Conservation (phyloP, 2,888 invertebrate genomes). For the Diarsia mendica region DNA sequence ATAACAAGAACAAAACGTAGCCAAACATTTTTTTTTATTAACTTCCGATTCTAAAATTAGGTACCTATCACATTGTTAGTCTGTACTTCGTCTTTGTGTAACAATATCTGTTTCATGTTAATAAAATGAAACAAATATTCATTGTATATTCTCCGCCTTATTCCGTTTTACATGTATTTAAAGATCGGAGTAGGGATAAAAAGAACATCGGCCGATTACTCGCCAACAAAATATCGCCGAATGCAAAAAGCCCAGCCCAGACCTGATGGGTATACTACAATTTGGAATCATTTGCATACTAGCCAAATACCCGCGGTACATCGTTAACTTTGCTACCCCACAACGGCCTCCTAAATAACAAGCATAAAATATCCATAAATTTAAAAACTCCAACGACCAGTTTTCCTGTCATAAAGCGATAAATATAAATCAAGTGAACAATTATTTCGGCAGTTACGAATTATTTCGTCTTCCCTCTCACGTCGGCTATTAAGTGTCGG, state of each 20-base stretch:
- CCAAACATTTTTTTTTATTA: constrained; percentile 8
- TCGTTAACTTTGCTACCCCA: constrained; percentile 62
- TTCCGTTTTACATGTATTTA: constrained; percentile 51
- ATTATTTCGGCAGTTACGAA: constrained; percentile 78
- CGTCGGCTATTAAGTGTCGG: constrained; percentile 78
- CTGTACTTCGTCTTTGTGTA: constrained; percentile 19
- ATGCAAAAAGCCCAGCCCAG: constrained; percentile 41
- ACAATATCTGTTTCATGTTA: constrained; percentile 15
- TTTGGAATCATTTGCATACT: constrained; percentile 67
- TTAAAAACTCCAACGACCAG: constrained; percentile 77
- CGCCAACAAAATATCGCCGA: constrained; percentile 56
- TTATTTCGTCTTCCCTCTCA: constrained; percentile 80
- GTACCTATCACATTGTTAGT: constrained; percentile 33
- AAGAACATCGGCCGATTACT: constrained; percentile 43
- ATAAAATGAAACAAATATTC: constrained; percentile 30
- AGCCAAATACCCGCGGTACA: constrained; percentile 65
- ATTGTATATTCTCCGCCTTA: constrained; percentile 16
- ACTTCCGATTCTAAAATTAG: constrained; percentile 35
- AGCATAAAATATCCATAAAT: constrained; percentile 78
- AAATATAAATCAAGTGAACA: constrained; percentile 79
- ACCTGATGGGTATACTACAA: constrained; percentile 66
- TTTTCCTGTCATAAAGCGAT: constrained; percentile 79
- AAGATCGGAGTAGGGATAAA: constrained; percentile 62
- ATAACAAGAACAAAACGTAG: constrained; percentile 26
- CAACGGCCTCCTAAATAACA: constrained; percentile 71